Evolutionary conservation across 64 coral and sea anemone genomes (phyloP), one percentile per base, ranked within the genome.

Genomic region (Astreopora myriophthalma): DNA sequence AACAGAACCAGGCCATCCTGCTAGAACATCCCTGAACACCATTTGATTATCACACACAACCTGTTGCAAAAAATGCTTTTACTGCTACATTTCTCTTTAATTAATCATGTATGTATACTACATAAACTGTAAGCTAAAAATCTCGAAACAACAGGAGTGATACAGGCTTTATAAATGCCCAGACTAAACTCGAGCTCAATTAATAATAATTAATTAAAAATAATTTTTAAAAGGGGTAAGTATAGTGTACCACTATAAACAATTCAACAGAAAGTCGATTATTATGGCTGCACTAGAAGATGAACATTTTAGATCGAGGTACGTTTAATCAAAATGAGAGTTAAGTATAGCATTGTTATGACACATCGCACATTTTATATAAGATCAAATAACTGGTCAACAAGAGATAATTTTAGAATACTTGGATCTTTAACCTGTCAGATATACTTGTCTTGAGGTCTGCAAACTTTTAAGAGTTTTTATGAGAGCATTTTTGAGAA

Each of bases 11-110:
- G 67, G 85, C 85, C 85, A 87, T 46, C 85, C 86, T 35, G 67
- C 58, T 67, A 90, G 88, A 67, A 90, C 75, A 80, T 90, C 88
- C 22, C 75, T 23, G 67, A 90, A 90, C 38, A 86, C 38, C 88
- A 90, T 90, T 46, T 90, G 76, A 68, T 90, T 75, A 90, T 80
- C 88, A 90, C 88, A 90, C 14, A 79, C 34, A 68, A 68, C 64
- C 64, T 68, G 64, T 68, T 68, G 64, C 5, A 68, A 68, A 68
- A 68, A 68, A 68, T 68, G 64, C n/a, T 68, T 68, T 68, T 68
- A 68, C 64, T 68, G 64, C 25, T 68, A 68, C 64, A 68, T 68
- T 68, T 68, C 64, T 68, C 64, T 26, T 68, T 68, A 68, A 68
- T 68, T 68, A 68, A 68, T 68, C 64, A 68, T 68, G 64, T 68